Base-by-base conservation (phyloP, 1,140 invertebrate genomes). In the Trichogramma pretiosum region DNA sequence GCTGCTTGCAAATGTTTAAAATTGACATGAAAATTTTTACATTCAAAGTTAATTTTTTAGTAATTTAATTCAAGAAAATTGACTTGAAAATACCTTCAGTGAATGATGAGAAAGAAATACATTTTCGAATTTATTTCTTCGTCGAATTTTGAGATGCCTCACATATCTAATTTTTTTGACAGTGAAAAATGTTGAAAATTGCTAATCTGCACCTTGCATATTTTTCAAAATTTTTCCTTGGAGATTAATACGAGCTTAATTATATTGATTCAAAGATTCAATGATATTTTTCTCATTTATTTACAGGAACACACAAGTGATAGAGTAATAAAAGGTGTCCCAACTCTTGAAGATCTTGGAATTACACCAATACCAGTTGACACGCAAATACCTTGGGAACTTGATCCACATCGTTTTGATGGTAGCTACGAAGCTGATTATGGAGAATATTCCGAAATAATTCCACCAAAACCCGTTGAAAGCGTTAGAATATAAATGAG, bases 301-400 rank as follows among this genome's bases (percentile, higher is more conserved):
- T 57, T 63, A 16, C 65, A 91, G 80, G 89, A 94, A 68, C 75
- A 77, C 54, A 76, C 83, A 3, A 83, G 77, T 26, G 93, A 97
- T 65, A 62, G 65, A 14, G 67, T 86, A 8, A 54, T 76, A 3
- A 58, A 63, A 14, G 77, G 75, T 14, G 60, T 89, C 21, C 89
- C 86, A 16, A 89, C 84, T 1, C 65, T 96, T 34, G 87, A 90
- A 64, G 93, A 96, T 74, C 77, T 96, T 50, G 91, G 89, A 33
- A 79, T 97, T 1, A 70, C 66, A 34, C 71, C 90, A 30, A 87
- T 80, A 1, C 52, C 70, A 1, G 78, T 94, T 68, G 89, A 93
- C 65, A 74, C 84, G 37, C 80, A 83, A 66, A 78, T 85, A 10
- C 77, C 81, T 5, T 92, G 83, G 82, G 84, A 90, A 62, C 57